Conservation (phyloP, 2,888 invertebrate genomes). For the Acanthosepion esculentum region DNA sequence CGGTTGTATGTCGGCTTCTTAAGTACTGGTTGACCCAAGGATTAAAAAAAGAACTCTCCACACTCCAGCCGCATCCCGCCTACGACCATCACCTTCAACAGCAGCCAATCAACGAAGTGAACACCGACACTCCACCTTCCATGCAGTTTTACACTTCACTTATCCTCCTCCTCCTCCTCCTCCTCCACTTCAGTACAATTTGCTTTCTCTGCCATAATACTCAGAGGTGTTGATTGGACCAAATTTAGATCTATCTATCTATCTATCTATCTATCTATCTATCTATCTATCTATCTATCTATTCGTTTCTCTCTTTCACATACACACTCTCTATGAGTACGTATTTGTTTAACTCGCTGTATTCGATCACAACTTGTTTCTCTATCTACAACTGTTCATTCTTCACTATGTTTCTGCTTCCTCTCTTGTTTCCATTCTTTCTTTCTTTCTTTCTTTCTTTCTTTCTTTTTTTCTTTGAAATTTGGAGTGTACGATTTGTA, state of each 20-base stretch:
- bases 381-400: too few relatives aligned
- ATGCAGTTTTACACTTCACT: not conserved
- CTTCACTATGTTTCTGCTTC: too few relatives aligned
- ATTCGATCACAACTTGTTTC: too few relatives aligned
- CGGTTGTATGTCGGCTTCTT: not conserved
- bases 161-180: not conserved
- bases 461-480: too few relatives aligned
- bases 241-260: not conserved
- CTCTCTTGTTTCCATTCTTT: too few relatives aligned
- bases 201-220: not conserved
- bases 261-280: too few relatives aligned
- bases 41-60: not conserved
- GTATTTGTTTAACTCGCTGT: too few relatives aligned
- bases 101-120: not conserved
- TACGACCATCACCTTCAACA: not conserved
- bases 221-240: not conserved
- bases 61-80: not conserved
- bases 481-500: too few relatives aligned
- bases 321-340: too few relatives aligned
- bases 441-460: too few relatives aligned
- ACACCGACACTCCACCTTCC: not conserved
- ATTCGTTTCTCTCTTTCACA: too few relatives aligned
- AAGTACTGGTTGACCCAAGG: not conserved
- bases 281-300: too few relatives aligned
- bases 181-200: not conserved